phyloP scores from a whole-genome alignment of 2,797 vertebrate genomes.

The Craterocephalus amniculus region DNA sequence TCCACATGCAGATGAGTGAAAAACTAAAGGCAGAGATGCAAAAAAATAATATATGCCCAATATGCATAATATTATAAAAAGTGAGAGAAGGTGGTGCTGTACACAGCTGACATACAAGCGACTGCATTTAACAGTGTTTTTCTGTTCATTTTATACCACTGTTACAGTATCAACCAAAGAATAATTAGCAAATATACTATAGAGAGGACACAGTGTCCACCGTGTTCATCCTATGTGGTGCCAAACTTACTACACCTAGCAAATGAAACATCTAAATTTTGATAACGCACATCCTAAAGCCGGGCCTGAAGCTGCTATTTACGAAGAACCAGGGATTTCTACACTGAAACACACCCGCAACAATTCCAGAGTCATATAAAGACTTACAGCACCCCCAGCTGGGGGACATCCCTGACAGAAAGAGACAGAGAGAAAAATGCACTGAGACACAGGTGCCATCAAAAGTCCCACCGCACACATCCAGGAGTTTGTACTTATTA shows the following conservation, averaged over 20 bases:
- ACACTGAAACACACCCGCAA: conserved; percentile 1
- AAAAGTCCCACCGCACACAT: conserved; percentile 27
- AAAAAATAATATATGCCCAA: too few relatives aligned
- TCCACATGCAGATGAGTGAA: neutral
- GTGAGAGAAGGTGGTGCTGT: too few relatives aligned
- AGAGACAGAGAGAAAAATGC: conserved; percentile 11
- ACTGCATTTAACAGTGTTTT: too few relatives aligned
- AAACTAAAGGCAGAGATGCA: too few relatives aligned
- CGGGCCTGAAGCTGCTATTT: conserved; percentile 4
- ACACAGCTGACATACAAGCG: too few relatives aligned
- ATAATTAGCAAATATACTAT: too few relatives aligned
- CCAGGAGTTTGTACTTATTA: conserved; percentile 38
- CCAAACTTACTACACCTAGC: neutral
- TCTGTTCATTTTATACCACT: too few relatives aligned
- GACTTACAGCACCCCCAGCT: conserved; percentile 79
- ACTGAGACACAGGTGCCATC: conserved; percentile 28
- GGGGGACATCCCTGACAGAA: conserved; percentile 49
- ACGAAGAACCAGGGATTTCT: conserved; percentile 25
- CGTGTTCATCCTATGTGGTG: neutral
- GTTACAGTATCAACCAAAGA: too few relatives aligned
- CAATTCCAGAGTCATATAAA: conserved; percentile 47
- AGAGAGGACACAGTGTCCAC: neutral
- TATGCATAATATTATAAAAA: too few relatives aligned
- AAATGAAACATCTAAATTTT: neutral
- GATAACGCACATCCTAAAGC: conserved; percentile 36